phyloP scores from a whole-genome alignment of 2,113 vertebrate species.

The Phyllostomus hastatus region DNA sequence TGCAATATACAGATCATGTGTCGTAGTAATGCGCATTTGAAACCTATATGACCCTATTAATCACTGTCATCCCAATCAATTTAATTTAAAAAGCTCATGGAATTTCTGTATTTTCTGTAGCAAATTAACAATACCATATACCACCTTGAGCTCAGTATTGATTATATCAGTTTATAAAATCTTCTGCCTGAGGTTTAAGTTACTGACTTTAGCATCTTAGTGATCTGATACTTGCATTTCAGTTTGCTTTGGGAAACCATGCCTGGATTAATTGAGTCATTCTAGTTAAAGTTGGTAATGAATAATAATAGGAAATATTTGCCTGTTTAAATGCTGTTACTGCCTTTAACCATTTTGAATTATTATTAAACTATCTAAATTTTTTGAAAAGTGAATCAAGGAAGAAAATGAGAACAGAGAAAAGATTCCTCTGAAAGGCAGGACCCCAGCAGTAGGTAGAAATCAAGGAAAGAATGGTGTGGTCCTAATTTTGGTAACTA shows the following conservation, averaged over 20 bases:
- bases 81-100: slow-evolving; percentile 27
- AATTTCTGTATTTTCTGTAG: slow-evolving; percentile 15
- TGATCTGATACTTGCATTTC: slow-evolving; percentile 42
- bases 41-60: too few relatives aligned
- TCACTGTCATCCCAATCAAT: neutral
- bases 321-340: slow-evolving; percentile 46
- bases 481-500: neutral
- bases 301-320: slow-evolving; percentile 70
- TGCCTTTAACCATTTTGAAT: slow-evolving; percentile 70
- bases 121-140: slow-evolving; percentile 11
- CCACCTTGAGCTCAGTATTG: slow-evolving; percentile 39
- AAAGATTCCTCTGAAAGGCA: neutral
- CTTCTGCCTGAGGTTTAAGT: slow-evolving; percentile 8
- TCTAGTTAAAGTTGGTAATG: slow-evolving; percentile 59
- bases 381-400: neutral
- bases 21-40: too few relatives aligned
- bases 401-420: neutral
- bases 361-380: slow-evolving; percentile 77
- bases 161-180: slow-evolving; percentile 47
- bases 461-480: neutral
- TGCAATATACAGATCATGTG: too few relatives aligned
- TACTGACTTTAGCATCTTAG: neutral
- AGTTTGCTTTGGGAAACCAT: slow-evolving; percentile 37
- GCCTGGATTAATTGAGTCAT: slow-evolving; percentile 58
- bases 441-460: neutral